These are phyloP conservation scores for Pseudochaenichthys georgianus DNA, from an alignment of 2,797 vertebrate genomes.

Conservation along the genomic window DNA sequence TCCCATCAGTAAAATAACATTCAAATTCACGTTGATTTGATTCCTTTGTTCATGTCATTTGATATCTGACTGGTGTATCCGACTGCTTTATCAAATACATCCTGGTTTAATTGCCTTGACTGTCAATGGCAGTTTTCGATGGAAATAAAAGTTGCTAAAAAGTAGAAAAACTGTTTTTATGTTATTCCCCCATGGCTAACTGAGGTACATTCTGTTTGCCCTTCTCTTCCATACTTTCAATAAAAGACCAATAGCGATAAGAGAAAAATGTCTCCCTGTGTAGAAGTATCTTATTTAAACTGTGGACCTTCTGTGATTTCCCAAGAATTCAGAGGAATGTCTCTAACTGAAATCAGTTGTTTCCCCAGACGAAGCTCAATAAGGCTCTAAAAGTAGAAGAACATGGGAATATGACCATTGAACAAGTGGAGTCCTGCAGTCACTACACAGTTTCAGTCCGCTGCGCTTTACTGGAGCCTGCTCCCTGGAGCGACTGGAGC, in stretches of 20 bases:
- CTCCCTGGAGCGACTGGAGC: constrained; percentile 78
- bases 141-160: too few relatives aligned
- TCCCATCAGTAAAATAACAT: too few relatives aligned
- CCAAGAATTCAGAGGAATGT: neutral
- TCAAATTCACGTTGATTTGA: too few relatives aligned
- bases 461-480: constrained; percentile 47
- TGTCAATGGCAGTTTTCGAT: too few relatives aligned
- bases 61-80: too few relatives aligned
- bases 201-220: neutral
- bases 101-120: too few relatives aligned
- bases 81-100: too few relatives aligned
- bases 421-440: constrained; percentile 62
- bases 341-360: neutral
- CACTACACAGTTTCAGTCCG: constrained; percentile 65
- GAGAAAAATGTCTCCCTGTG: neutral
- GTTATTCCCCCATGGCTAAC: neutral
- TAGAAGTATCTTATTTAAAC: too few relatives aligned
- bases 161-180: neutral
- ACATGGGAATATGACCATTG: accelerated
- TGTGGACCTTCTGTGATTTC: too few relatives aligned
- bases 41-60: too few relatives aligned
- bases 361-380: constrained; percentile 10
- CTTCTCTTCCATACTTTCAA: constrained; percentile 21
- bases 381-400: neutral
- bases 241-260: constrained; percentile 22